These are phyloP conservation scores for Microchrysa polita DNA, from an alignment of 2,888 invertebrate species.

Conservation along the genomic window DNA sequence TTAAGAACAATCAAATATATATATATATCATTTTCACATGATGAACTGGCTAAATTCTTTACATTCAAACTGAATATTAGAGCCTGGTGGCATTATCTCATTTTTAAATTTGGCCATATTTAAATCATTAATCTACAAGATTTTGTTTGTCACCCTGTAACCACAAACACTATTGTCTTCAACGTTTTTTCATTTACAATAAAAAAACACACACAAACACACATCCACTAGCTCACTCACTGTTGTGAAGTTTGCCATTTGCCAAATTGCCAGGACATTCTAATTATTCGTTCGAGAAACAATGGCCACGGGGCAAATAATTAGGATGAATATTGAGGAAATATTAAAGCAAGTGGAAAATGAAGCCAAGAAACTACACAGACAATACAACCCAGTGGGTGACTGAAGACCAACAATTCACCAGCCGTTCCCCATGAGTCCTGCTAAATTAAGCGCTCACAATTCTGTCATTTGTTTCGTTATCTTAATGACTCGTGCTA, in stretches of 20 bases:
- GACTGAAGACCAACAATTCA: not conserved
- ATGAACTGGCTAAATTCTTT: too few species aligned
- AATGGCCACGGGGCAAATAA: conserved; percentile 48
- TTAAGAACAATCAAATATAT: too few species aligned
- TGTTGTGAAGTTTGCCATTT: conserved; percentile 20
- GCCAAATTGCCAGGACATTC: conserved; percentile 39
- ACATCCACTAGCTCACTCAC: too few species aligned
- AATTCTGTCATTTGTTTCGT: conserved; percentile 48
- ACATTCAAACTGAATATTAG: too few species aligned
- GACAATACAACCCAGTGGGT: not conserved
- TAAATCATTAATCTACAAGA: too few species aligned
- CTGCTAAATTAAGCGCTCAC: conserved; percentile 49
- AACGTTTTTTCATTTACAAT: too few species aligned
- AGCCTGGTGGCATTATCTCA: too few species aligned
- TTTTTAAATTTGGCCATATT: too few species aligned
- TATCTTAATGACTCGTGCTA: conserved; percentile 48
- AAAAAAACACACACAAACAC: too few species aligned
- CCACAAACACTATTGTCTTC: too few species aligned
- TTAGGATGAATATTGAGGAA: conserved; percentile 50
- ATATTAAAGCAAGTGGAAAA: conserved; percentile 47
- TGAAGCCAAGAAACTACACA: conserved; percentile 24
- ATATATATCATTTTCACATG: too few species aligned
- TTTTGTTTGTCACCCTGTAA: too few species aligned
- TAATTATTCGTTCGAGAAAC: conserved; percentile 46
- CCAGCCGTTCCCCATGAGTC: conserved; percentile 13